These are phyloP conservation scores for Mamestra brassicae DNA, from an alignment of 2,888 invertebrate genomes.

Conservation along the genomic window DNA sequence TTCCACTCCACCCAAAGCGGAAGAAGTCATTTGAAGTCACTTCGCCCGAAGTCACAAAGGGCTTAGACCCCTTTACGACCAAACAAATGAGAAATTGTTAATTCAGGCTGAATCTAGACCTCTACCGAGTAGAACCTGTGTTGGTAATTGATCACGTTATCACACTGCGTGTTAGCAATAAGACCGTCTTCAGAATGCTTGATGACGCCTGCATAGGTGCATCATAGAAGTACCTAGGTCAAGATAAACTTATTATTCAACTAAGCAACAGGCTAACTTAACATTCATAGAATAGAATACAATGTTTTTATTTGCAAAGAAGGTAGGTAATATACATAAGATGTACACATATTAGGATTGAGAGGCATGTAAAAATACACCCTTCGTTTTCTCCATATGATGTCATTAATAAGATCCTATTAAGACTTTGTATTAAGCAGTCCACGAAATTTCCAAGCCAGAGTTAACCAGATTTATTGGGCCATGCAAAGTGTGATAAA, in stretches of 20 bases:
- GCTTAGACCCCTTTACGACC: not conserved
- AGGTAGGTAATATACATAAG: too few species aligned
- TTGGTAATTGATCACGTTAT: too few species aligned
- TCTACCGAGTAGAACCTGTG: not conserved
- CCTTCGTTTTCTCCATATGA: not conserved
- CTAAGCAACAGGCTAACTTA: not conserved
- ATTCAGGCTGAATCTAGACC: not conserved
- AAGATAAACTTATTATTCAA: too few species aligned
- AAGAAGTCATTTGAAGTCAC: too few species aligned
- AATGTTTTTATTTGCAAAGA: too few species aligned
- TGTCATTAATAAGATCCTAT: not conserved
- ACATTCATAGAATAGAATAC: too few species aligned
- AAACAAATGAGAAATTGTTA: not conserved
- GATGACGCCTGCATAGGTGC: not conserved
- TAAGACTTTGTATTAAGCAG: not conserved
- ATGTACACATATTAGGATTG: too few species aligned
- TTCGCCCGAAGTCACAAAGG: not conserved
- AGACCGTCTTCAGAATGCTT: not conserved
- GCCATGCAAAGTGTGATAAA: too few species aligned
- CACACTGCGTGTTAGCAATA: not conserved
- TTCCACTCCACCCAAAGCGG: too few species aligned
- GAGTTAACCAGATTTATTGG: too few species aligned
- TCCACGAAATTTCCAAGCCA: not conserved
- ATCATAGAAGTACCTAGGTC: too few species aligned
- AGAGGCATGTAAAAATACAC: too few species aligned